Percentiles rank a stretch among this genome's conserved stretches.
Evolutionary conservation across 2,113 vertebrate genomes (phyloP).

Genomic region (Gopherus evgoodei): DNA sequence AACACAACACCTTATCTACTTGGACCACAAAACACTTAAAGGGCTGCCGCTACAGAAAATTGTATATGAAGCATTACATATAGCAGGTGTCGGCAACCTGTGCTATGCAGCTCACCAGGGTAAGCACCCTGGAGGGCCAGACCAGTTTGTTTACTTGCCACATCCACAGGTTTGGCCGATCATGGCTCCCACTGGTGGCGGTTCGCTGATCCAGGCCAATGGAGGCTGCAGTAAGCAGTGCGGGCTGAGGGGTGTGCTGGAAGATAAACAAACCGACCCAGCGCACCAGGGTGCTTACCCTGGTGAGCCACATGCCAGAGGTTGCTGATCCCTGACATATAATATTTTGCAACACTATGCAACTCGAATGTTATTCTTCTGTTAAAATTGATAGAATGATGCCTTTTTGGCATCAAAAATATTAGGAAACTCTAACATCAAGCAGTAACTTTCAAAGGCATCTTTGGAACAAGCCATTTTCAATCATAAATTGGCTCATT

Average conservation of each 20-base stretch:
- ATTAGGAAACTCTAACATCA: slow-evolving; percentile 65
- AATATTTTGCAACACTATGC: slow-evolving; percentile 34
- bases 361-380: slow-evolving; percentile 46
- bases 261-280: no score
- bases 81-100: background rate
- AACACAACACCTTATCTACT: background rate
- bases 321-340: background rate
- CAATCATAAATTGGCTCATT: slow-evolving; percentile 34
- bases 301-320: no score
- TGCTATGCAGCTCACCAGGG: no score
- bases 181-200: no score
- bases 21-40: background rate
- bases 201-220: no score
- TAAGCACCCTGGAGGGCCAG: no score
- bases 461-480: slow-evolving; percentile 60
- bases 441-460: slow-evolving; percentile 47
- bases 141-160: no score
- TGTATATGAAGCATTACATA: background rate
- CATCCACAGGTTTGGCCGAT: no score
- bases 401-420: slow-evolving; percentile 50
- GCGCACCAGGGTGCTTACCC: no score
- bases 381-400: slow-evolving; percentile 45
- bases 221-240: no score
- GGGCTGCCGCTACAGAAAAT: background rate
- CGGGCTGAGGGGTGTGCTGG: no score